Base-by-base conservation (phyloP, 2,113 vertebrate species). In the Pteronura brasiliensis region DNA sequence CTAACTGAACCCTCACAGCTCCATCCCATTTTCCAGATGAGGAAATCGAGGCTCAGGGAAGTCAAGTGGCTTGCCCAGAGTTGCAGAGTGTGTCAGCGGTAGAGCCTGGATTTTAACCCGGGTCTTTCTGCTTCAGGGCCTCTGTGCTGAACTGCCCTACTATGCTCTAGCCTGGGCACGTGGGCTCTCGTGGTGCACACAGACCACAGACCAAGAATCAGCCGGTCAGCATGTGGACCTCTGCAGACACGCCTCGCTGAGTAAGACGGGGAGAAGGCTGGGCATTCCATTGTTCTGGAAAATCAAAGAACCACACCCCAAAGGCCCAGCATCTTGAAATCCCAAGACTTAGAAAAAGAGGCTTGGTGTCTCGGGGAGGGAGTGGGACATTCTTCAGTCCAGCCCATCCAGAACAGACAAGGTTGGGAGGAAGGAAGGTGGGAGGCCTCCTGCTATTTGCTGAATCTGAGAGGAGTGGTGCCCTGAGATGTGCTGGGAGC, bases 81-180 rank as follows among this genome's bases (percentile, higher is more conserved):
- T 63, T 44, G n/a, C 36, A 72, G 9, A 25, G 74, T 9, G 31
- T 42, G 3, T 34, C 25, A 84, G 27, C 31, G 47, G 25, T 15
- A 85, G 61, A 71, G 90, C 9, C 25, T 89, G 92, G 25, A 82
- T 44, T 52, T 47, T 87, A 96, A 81, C 36, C 27, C 23, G 2
- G 42, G 34, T 80, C 44, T 85, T 95, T 74, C n/a, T 55, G 79
- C 39, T 57, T 83, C 57, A 36, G 44, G 76, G 47, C 36, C 42
- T 44, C 47, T 23, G 15, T 3, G 14, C 18, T 31, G 31, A 59
- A 42, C 72, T 39, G 72, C 2, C 27, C 25, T 11, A 11, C 39
- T 15, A 27, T 61, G 59, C 10, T 61, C 59, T 29, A 1, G 27
- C 42, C 36, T 80, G 42, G 29, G 21, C 9, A 44, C 0, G 4